Conservation (phyloP, 2,888 invertebrate species). For the Capitulum mitella region DNA sequence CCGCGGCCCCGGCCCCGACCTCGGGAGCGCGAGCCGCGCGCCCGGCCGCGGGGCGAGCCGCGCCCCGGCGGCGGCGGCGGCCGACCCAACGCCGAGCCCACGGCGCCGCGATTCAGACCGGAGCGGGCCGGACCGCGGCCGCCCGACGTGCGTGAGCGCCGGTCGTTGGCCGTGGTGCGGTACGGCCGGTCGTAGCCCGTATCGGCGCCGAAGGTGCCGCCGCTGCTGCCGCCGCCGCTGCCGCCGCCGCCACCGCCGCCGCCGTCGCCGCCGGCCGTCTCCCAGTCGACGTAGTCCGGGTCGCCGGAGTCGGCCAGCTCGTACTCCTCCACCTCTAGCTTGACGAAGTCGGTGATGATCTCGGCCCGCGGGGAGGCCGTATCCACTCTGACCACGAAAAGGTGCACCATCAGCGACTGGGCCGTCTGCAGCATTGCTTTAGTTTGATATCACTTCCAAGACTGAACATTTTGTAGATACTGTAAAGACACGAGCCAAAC, state of each 20-base stretch:
- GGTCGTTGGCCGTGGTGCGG: background rate
- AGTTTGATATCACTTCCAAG: too few relatives aligned
- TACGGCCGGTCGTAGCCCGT: background rate
- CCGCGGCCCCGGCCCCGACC: background rate
- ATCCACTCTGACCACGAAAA: too few relatives aligned
- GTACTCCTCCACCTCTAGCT: slow-evolving; percentile 18
- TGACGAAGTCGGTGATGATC: slow-evolving; percentile 4
- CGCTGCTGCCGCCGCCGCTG: too few relatives aligned
- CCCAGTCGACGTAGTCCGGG: background rate
- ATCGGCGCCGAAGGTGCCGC: too few relatives aligned
- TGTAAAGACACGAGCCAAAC: too few relatives aligned
- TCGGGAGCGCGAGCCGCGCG: background rate
- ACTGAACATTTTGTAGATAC: too few relatives aligned
- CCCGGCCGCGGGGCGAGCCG: background rate
- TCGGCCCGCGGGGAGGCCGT: background rate
- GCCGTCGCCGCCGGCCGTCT: background rate
- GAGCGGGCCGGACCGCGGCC: background rate
- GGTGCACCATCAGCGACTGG: too few relatives aligned
- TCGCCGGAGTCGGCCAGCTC: background rate
- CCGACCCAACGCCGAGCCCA: background rate
- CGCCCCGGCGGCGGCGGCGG: background rate
- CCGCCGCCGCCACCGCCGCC: too few relatives aligned
- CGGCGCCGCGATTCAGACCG: background rate
- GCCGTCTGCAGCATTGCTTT: too few relatives aligned
- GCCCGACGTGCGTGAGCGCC: background rate